Conservation (phyloP, 2,113 vertebrate genomes). For the Ciconia maguari region DNA sequence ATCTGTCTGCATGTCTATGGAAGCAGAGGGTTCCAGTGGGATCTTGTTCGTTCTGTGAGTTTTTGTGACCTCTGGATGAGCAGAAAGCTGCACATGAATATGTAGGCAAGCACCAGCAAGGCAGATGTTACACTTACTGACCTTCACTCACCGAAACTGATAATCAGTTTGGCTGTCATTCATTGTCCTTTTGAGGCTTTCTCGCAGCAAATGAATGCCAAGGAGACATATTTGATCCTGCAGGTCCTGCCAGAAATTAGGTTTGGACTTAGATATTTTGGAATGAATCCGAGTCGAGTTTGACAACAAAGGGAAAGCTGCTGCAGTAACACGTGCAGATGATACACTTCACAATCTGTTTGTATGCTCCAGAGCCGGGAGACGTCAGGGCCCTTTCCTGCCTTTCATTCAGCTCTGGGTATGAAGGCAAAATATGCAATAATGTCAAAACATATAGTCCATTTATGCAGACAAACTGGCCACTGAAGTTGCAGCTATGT, state of each 20-base stretch:
- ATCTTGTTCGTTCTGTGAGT: conserved; percentile 37
- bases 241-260: conserved; percentile 64
- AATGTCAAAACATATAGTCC: background rate
- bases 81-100: conserved; percentile 35
- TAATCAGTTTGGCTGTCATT: conserved; percentile 70
- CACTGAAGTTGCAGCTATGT: background rate
- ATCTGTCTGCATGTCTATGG: background rate
- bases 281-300: conserved; percentile 35
- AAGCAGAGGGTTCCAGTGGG: conserved; percentile 16
- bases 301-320: conserved; percentile 58
- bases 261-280: conserved; percentile 52
- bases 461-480: background rate
- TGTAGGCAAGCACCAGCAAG: conserved; percentile 40
- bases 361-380: background rate
- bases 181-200: conserved; percentile 63
- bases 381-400: background rate
- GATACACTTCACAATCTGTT: conserved; percentile 37
- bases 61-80: conserved; percentile 55
- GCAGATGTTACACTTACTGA: conserved; percentile 67
- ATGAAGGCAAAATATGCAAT: background rate
- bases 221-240: conserved; percentile 56
- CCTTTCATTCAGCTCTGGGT: background rate
- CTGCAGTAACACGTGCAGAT: conserved; percentile 22
- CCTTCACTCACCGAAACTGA: conserved; percentile 57
- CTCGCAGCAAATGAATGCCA: conserved; percentile 49